Conservation (phyloP, 2,888 invertebrate genomes). For the Sepioteuthis lessoniana region DNA sequence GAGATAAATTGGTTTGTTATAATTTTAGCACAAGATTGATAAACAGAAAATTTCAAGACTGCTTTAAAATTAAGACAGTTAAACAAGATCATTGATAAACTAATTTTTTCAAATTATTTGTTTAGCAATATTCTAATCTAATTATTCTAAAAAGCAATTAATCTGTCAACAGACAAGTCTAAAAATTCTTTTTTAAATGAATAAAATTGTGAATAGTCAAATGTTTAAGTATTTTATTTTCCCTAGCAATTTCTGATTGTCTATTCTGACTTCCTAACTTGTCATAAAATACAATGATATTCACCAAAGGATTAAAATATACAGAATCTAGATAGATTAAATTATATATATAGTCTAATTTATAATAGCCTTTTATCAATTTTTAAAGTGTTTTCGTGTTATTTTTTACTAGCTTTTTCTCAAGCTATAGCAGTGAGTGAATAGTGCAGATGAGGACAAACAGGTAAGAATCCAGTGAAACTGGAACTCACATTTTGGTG, state of each 20-base stretch:
- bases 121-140: background rate
- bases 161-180: background rate
- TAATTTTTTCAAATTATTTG: background rate
- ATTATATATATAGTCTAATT: background rate
- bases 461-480: too few species aligned
- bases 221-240: background rate
- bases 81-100: background rate
- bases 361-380: background rate
- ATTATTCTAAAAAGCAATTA: background rate
- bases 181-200: background rate
- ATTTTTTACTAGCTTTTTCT: too few species aligned
- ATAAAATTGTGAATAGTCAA: background rate
- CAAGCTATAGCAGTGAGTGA: too few species aligned
- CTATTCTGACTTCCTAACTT: background rate
- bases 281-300: background rate
- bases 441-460: too few species aligned
- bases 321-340: background rate
- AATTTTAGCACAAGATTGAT: background rate
- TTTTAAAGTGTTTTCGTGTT: too few species aligned
- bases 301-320: background rate
- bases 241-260: background rate
- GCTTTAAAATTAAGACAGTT: background rate
- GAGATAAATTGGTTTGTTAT: background rate
- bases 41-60: background rate
- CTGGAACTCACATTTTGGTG: too few species aligned